Conservation (phyloP, 2,797 vertebrate genomes). For the Margarornis squamiger region DNA sequence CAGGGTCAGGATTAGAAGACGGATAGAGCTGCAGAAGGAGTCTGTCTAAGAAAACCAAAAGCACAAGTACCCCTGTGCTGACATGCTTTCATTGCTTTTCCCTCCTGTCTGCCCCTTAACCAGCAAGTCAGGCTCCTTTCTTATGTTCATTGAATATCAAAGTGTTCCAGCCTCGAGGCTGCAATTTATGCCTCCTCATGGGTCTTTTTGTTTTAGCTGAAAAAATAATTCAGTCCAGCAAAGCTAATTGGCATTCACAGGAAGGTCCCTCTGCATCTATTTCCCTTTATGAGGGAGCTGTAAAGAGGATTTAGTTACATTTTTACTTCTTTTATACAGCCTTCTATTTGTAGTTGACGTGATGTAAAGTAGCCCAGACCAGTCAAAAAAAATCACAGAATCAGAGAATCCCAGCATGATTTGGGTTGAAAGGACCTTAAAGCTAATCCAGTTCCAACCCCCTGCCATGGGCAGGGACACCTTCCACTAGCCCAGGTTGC, state of each 20-base stretch:
- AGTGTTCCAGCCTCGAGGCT: not conserved
- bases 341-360: not conserved
- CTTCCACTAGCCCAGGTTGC: not conserved
- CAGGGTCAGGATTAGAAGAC: not conserved
- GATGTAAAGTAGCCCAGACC: not conserved
- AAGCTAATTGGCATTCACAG: not conserved
- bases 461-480: not conserved
- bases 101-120: not conserved
- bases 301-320: not conserved
- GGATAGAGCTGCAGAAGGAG: not conserved
- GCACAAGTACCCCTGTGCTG: not conserved
- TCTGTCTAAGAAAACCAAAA: not conserved
- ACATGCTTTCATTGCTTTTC: not conserved
- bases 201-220: not conserved
- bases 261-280: not conserved
- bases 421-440: not conserved
- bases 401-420: not conserved
- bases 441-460: not conserved
- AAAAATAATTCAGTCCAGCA: not conserved
- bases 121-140: not conserved
- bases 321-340: not conserved
- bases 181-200: not conserved
- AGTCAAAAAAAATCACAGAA: not conserved
- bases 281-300: not conserved
- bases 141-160: not conserved